Conservation (phyloP, 1,140 invertebrate genomes). For the Solenopsis fugax region DNA sequence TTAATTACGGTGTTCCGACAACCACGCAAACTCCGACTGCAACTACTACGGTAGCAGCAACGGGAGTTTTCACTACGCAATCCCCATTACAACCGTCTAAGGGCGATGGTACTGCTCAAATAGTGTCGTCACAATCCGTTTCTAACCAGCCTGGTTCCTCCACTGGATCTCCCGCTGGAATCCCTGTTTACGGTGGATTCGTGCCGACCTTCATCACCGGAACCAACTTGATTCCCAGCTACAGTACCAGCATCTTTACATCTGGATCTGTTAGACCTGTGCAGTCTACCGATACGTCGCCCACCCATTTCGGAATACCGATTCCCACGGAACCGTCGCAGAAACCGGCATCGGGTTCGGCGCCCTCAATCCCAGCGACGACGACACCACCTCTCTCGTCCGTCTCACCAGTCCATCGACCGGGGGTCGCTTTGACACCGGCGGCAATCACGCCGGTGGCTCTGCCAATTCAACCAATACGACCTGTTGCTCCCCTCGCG, state of each 20-base stretch:
- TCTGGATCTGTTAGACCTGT: conserved; percentile 60
- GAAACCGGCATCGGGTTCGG: conserved; percentile 28
- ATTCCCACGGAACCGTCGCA: conserved; percentile 73
- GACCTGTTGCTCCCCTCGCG: conserved; percentile 73
- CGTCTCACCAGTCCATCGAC: conserved; percentile 1
- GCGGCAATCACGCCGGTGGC: conserved; percentile 46
- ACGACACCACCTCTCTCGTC: conserved; percentile 38
- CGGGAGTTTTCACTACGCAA: conserved; percentile 20
- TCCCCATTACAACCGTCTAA: conserved; percentile 48
- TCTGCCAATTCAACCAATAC: conserved; percentile 73
- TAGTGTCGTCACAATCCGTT: conserved; percentile 48
- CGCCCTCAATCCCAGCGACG: not conserved
- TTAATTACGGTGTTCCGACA: conserved; percentile 74
- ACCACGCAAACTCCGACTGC: conserved; percentile 58
- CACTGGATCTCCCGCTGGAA: conserved; percentile 17
- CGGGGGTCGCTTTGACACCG: conserved; percentile 65
- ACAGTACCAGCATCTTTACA: conserved; percentile 67
- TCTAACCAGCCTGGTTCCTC: conserved; percentile 27
- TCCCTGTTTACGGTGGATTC: conserved; percentile 78
- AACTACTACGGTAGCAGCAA: conserved; percentile 31
- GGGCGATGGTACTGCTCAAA: conserved; percentile 62
- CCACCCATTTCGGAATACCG: conserved; percentile 82
- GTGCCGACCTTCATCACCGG: conserved; percentile 74
- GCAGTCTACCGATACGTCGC: conserved; percentile 71
- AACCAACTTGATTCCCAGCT: conserved; percentile 74